Percentiles rank a stretch among this genome's conserved stretches.
phyloP scores from a whole-genome alignment of 2,113 vertebrate species.

The Entosphenus tridentatus region DNA sequence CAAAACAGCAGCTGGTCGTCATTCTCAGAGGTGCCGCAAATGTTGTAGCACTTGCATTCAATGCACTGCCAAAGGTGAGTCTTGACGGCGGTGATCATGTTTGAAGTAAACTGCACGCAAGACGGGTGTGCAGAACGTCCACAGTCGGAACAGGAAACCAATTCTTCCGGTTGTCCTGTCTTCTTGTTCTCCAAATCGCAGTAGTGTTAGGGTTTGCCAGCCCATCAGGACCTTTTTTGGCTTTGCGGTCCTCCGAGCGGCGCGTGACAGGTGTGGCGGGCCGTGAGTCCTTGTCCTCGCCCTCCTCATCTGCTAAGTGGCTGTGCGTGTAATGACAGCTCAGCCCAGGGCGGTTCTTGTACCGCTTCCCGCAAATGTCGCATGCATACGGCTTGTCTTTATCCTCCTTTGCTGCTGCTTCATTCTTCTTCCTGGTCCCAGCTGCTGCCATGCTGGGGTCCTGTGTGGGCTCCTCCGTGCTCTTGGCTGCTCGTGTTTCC shows the following conservation, averaged over 20 bases:
- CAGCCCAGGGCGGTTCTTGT: slow-evolving; percentile 83
- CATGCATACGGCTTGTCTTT: too few species aligned
- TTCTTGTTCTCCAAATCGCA: slow-evolving; percentile 95
- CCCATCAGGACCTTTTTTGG: slow-evolving; percentile 73
- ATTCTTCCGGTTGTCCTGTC: slow-evolving; percentile 62
- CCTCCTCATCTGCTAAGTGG: slow-evolving; percentile 82
- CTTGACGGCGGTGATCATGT: slow-evolving; percentile 90
- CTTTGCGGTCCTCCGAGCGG: slow-evolving; percentile 51
- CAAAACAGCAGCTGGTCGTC: slow-evolving; percentile 79
- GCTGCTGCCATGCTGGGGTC: too few species aligned
- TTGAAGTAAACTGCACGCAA: slow-evolving; percentile 76
- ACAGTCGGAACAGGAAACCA: slow-evolving; percentile 86
- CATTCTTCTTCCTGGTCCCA: too few species aligned
- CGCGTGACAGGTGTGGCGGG: slow-evolving; percentile 36
- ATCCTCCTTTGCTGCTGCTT: too few species aligned
- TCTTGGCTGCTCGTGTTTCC: too few species aligned
- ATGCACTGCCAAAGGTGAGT: slow-evolving; percentile 95
- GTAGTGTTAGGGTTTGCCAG: slow-evolving; percentile 71
- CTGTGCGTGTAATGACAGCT: slow-evolving; percentile 95
- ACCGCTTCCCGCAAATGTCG: slow-evolving; percentile 62
- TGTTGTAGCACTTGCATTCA: slow-evolving; percentile 91
- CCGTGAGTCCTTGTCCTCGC: slow-evolving; percentile 58
- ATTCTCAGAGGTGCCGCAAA: slow-evolving; percentile 79
- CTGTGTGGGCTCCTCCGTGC: too few species aligned
- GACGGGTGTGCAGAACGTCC: slow-evolving; percentile 77